Percentiles rank a stretch among this genome's conserved stretches.
These are phyloP conservation scores for Cheilosia vernalis DNA, from an alignment of 2,888 invertebrate species.

Conservation along the genomic window DNA sequence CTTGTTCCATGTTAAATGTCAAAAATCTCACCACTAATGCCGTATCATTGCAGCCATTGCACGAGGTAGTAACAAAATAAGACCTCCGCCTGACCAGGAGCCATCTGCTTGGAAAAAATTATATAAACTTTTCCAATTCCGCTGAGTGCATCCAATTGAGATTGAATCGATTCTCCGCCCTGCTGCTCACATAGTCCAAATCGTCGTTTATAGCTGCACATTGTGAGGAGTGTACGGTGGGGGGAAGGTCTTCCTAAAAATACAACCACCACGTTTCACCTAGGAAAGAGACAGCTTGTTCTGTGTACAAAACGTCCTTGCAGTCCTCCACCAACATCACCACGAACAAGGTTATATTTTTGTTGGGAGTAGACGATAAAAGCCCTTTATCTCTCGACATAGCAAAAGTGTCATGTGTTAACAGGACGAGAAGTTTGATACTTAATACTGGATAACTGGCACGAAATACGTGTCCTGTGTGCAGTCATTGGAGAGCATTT, in stretches of 20 bases:
- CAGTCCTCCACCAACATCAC: not conserved
- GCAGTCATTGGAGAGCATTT: constrained; percentile 35
- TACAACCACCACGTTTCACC: constrained; percentile 25
- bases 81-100: constrained; percentile 13
- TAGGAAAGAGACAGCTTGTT: constrained; percentile 1
- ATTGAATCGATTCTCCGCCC: constrained; percentile 55
- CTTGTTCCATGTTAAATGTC: not conserved
- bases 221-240: not conserved
- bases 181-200: not conserved
- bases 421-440: constrained; percentile 27
- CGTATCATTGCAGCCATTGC: not conserved
- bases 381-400: constrained; percentile 10
- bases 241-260: constrained; percentile 31
- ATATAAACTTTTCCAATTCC: constrained; percentile 63
- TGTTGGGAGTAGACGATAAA: not conserved
- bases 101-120: constrained; percentile 15
- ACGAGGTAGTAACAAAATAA: constrained; percentile 18
- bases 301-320: constrained; percentile 21
- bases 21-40: not conserved
- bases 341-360: constrained; percentile 2
- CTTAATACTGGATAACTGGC: constrained; percentile 16
- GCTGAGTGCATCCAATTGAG: constrained; percentile 68
- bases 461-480: constrained; percentile 9
- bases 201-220: not conserved
- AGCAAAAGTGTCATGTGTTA: constrained; percentile 22